Evolutionary conservation across 2,113 vertebrate species (phyloP), one percentile per base, ranked within the genome.

Genomic region (Trogon surrucura): DNA sequence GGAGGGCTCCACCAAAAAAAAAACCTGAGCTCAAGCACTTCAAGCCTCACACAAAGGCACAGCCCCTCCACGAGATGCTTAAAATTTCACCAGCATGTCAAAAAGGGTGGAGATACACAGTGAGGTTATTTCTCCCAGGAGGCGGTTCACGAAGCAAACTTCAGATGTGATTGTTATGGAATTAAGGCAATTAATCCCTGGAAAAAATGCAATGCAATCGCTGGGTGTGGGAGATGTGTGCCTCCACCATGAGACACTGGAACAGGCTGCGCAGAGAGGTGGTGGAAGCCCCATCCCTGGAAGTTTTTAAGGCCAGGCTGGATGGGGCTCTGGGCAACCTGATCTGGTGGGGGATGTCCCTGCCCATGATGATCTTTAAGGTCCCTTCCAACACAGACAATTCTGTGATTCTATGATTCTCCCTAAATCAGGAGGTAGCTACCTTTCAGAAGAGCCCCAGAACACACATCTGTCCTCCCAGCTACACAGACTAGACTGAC

Each of bases 381-480:
- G 41, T 41, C 41, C 41, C 41, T 41, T 41, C 41, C 41, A 41
- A 41, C 41, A 9, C 41, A 10, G 41, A 41, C 41, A 41, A 41
- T 41, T 41, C 41, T 41, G 13, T 41, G 41, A 41, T 41, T 41
- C 41, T 41, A 41, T 41, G 41, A 41, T 41, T 41, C 41, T 77
- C 61, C 75, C 67, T 66, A 65, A 27, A 75, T 70, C 5, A 85
- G n/a, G 50, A 80, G 18, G 66, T 5, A 41, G 15, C 16, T 73
- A 18, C 82, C 54, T 54, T 66, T 50, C 51, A 82, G 66, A 79
- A 75, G 30, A 44, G 50, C 23, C 29, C 13, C 62, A 65, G 30
- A 58, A 83, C 16, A 44, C 0, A 0, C 5, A 38, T 23, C 36
- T 66, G 6, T 50, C 5, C 25, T 60, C 56, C n/a, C 1, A 1